phyloP scores from a whole-genome alignment of 2,797 vertebrate species.

The Schizopygopsis pylzovi region DNA sequence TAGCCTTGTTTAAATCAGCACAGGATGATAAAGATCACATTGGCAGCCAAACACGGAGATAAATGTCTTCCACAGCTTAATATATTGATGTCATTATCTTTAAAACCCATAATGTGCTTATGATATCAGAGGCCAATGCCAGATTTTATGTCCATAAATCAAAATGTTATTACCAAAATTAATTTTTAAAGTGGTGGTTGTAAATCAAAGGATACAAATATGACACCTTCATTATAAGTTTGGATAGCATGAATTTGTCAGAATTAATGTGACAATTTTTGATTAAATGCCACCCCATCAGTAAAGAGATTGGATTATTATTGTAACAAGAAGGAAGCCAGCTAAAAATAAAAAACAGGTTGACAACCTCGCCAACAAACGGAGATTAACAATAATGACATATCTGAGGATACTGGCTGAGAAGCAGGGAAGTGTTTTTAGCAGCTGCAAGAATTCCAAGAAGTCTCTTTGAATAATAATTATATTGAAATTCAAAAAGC shows the following conservation, averaged over 20 bases:
- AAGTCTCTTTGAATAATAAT: conserved; percentile 23
- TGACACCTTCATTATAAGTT: conserved; percentile 67
- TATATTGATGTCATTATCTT: conserved; percentile 45
- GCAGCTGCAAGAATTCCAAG: neutral
- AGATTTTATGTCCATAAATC: conserved; percentile 57
- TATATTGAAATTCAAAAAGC: conserved; percentile 32
- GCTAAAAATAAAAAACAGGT: conserved; percentile 33
- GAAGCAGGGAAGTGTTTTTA: conserved; percentile 5
- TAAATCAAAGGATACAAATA: conserved; percentile 58
- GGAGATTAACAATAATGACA: conserved; percentile 12
- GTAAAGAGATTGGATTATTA: conserved; percentile 47
- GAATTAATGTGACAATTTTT: conserved; percentile 63
- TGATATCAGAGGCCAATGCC: conserved; percentile 35
- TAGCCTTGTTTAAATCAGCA: conserved; percentile 39
- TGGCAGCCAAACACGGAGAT: neutral
- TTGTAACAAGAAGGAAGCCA: conserved; percentile 32
- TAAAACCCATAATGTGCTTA: conserved; percentile 45
- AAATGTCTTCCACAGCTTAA: conserved; percentile 36
- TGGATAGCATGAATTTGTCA: conserved; percentile 64
- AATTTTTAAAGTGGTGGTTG: conserved; percentile 58
- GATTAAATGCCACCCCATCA: conserved; percentile 50
- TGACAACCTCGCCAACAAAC: conserved; percentile 20
- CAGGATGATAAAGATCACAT: conserved; percentile 13
- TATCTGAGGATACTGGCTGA: conserved; percentile 5
- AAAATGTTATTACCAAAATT: conserved; percentile 59